Base-by-base conservation (phyloP, 2,888 invertebrate genomes). In the Ligdia adustata region DNA sequence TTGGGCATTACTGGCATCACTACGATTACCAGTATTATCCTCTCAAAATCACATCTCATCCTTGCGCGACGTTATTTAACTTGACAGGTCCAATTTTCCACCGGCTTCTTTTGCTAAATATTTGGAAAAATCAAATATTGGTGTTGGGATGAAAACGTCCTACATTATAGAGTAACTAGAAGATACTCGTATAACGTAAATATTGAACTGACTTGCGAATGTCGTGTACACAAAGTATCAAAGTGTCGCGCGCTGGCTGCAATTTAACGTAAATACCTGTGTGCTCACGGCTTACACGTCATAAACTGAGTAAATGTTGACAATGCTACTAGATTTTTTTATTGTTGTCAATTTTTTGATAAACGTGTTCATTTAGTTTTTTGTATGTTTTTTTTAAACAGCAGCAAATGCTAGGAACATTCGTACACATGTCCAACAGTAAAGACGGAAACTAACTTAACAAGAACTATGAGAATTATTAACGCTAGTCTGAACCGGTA, bases 71-170 rank as follows among this genome's bases (percentile, higher is more conserved):
- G 43, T 28, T 52, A 45, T 50, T 52, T 49, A 49, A 53, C 50
- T 32, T 44, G 40, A 50, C 55, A 48, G 41, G 39, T 42, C 45
- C 44, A 48, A 52, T 60, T 60, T 63, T 54, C 52, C 39, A 56
- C 39, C 42, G 53, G 55, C 41, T 48, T 53, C 61, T 55, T 46
- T 37, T 48, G 37, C 44, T 52, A 60, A 69, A 64, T 65, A 67
- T 70, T 66, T 65, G 56, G 35, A 42, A 42, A 50, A 43, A 52
- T 39, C 57, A 69, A 75, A 75, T 68, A 72, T 73, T 71, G 50
- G 53, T 47, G 33, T 33, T 46, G 33, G 55, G 57, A 63, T 66
- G 57, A 64, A 66, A 55, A 59, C 53, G 62, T 65, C 49, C 68
- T 31, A 59, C 57, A 60, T 61, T 45, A 40, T 55, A 41, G 28